Evolutionary conservation across 2,797 vertebrate species (phyloP), one percentile per base, ranked within the genome.

Genomic region (Scolopax rusticola): DNA sequence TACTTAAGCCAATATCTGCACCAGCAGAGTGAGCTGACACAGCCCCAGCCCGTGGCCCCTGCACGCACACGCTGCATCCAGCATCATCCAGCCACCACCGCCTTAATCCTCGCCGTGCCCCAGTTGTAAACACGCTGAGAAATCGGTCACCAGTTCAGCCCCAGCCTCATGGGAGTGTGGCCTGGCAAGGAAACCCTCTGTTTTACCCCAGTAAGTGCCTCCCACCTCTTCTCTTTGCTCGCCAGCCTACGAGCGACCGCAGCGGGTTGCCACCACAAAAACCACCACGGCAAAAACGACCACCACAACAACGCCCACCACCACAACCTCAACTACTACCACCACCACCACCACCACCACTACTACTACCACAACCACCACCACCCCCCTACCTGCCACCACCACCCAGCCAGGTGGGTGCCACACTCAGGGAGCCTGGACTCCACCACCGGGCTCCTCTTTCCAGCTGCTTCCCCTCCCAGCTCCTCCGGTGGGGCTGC

Each of bases 331-430:
- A 27, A 84, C 64, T 12, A 36, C 75, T 3, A 54, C 64, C 36
- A 32, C 24, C 11, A 33, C 80, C 21, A 23, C 21, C 57, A 84
- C 21, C 70, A 83, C 65, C 60, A 24, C 11, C 23, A 54, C 21
- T 54, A 84, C 21, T 68, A 83, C 65, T 57, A 24, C 11, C 21
- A 54, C 53, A 21, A 23, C 21, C 54, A 84, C 21, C 70, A 83
- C 65, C 63, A 24, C 11, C 25, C 9, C 21, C 40, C 57, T 38
- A 14, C 93, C 90, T 84, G 71, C 83, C 79, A 90, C 84, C 90
- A 91, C 57, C 85, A 95, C 85, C 53, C 96, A 75, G 82, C 91
- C 98, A 98, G 98, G 98, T 98, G 97, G 97, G 98, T 98, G 96
- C 90, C 83, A 21, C 1, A 6, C 83, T 84, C 18, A 2, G 33